Percentiles rank a stretch among this genome's conserved stretches.
These are phyloP conservation scores for Capricornis sumatraensis DNA, from an alignment of 2,113 vertebrate species.

Conservation along the genomic window DNA sequence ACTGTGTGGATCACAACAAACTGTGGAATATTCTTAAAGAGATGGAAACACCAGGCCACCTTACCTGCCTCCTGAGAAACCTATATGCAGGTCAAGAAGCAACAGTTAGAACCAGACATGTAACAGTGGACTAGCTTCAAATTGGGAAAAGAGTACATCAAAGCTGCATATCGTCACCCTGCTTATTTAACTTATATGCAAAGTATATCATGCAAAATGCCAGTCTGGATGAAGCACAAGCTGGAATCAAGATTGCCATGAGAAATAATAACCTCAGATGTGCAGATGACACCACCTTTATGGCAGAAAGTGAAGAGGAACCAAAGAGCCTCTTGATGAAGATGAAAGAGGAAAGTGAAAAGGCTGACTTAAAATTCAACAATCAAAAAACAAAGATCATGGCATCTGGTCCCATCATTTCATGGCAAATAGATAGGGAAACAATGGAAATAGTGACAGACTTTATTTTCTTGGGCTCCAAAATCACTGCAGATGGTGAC, in stretches of 20 bases:
- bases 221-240: not conserved
- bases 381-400: not conserved
- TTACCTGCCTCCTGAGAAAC: not conserved
- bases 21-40: not conserved
- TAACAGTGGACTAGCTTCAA: not conserved
- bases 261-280: not conserved
- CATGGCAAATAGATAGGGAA: not conserved
- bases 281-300: not conserved
- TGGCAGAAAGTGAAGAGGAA: not conserved
- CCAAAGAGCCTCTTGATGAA: not conserved
- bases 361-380: not conserved
- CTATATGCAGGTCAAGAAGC: not conserved
- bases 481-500: not conserved
- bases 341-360: not conserved
- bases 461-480: not conserved
- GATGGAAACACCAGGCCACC: not conserved
- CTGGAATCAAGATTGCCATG: not conserved
- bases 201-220: accelerated
- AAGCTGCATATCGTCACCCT: not conserved
- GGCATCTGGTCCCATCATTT: not conserved
- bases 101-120: not conserved
- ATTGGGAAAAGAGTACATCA: not conserved
- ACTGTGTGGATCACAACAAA: not conserved
- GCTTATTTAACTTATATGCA: not conserved
- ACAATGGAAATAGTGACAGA: not conserved